phyloP scores from a whole-genome alignment of 2,888 invertebrate species.

The Lasioglossum oenotherae region DNA sequence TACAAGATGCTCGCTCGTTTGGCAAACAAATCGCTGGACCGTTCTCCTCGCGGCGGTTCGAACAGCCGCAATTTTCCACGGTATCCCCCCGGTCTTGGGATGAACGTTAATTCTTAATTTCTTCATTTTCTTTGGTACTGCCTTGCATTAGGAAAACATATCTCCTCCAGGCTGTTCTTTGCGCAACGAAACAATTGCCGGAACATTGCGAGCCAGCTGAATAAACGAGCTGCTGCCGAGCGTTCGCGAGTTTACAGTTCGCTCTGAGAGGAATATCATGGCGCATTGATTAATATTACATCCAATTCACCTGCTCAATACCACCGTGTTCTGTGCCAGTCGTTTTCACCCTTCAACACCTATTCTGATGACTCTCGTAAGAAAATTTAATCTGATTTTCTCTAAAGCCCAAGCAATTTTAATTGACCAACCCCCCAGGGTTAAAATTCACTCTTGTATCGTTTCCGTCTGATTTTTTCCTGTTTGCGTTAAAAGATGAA shows the following conservation, averaged over 20 bases:
- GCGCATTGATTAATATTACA: slow-evolving; percentile 1
- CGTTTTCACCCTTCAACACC: background rate
- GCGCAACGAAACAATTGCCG: slow-evolving; percentile 35
- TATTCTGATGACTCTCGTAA: too few relatives aligned
- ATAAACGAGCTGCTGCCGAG: background rate
- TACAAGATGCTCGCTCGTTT: slow-evolving; percentile 57
- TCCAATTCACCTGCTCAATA: background rate
- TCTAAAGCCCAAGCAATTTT: too few relatives aligned
- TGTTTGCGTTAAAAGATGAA: too few relatives aligned
- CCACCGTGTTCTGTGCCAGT: background rate
- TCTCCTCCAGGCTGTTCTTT: background rate
- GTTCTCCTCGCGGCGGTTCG: slow-evolving; percentile 24
- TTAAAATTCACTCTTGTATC: too few relatives aligned
- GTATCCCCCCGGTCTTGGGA: slow-evolving; percentile 23
- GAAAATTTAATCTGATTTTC: too few relatives aligned
- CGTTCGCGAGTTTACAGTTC: background rate
- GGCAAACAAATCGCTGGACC: slow-evolving; percentile 62
- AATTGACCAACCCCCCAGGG: too few relatives aligned
- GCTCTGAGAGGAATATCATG: background rate
- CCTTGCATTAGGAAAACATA: slow-evolving; percentile 15
- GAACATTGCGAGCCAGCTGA: slow-evolving; percentile 37
- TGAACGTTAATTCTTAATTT: slow-evolving; percentile 67
- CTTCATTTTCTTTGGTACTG: slow-evolving; percentile 57
- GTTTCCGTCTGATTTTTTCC: too few relatives aligned
- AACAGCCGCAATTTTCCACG: slow-evolving; percentile 53